Percentiles rank a stretch among this genome's conserved stretches.
Conservation (phyloP, 2,113 vertebrate species). For the Thunnus thynnus region DNA sequence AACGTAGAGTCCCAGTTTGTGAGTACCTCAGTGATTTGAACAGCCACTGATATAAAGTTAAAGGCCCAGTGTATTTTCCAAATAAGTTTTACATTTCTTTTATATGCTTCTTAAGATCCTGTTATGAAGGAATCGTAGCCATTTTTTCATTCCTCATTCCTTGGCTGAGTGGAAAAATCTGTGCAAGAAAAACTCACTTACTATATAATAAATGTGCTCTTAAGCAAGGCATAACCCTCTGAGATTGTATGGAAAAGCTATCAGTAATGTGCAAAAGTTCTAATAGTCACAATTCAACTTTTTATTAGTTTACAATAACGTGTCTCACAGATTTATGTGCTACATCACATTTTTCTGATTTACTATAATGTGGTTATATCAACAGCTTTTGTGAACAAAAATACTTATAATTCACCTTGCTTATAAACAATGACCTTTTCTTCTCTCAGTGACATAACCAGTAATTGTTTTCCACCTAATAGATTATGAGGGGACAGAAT, state of each 20-base stretch:
- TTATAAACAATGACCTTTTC: too few species aligned
- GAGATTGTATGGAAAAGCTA: too few species aligned
- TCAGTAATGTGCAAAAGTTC: too few species aligned
- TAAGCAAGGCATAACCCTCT: neutral
- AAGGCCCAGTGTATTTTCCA: constrained; percentile 18
- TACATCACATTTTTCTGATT: too few species aligned
- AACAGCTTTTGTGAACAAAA: too few species aligned
- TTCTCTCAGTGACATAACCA: too few species aligned
- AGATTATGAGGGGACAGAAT: neutral
- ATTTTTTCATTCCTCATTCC: neutral
- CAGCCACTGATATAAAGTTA: constrained; percentile 34
- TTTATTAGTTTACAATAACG: too few species aligned
- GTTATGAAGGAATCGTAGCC: neutral
- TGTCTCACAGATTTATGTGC: too few species aligned
- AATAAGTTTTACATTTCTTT: constrained; percentile 17
- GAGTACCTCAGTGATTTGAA: constrained; percentile 39
- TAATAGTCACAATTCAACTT: too few species aligned
- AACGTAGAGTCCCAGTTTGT: constrained; percentile 50
- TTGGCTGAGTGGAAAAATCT: neutral
- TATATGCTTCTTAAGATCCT: neutral
- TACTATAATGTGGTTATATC: too few species aligned
- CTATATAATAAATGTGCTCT: neutral
- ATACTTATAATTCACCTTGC: too few species aligned
- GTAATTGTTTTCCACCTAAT: too few species aligned
- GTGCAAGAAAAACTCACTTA: neutral